Base-by-base conservation (phyloP, 2,888 invertebrate genomes). In the Aphidoletes aphidimyza region DNA sequence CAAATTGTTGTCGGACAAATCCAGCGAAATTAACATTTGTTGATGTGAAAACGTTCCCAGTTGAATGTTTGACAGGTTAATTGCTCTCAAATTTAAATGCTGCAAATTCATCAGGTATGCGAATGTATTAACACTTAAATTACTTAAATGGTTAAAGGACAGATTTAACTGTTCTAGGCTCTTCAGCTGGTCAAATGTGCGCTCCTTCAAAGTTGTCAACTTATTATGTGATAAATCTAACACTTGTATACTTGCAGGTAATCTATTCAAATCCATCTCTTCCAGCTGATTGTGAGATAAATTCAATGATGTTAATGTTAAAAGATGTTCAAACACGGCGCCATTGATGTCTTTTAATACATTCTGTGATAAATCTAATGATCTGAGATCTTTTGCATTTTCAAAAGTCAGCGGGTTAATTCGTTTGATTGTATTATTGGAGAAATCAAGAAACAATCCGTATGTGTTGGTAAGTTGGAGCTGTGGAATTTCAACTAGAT, bases 1-100 rank as follows among this genome's bases (percentile, higher is more conserved):
- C n/a, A 83, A 34, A 34, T 22, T 5, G 30, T 83, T 83, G 1
- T 83, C 42, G 9, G 83, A 83, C 8, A 83, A 45, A 45, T 83
- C 45, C 30, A 83, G n/a, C 26, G 83, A 26, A 30, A 83, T 19
- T 26, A n/a, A n/a, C n/a, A n/a, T n/a, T n/a, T 30, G 30, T 81
- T 81, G 81, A 36, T 81, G 6, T 3, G 36, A 81, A 81, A 81
- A 81, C 26, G 81, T 81, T 17, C 81, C 81, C 6, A 36, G 36
- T 30, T 14, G 30, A 19, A 81, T 81, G 30, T 36, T 26, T 11
- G 81, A 81, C 11, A 81, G 14, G 36, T 19, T 30, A 9, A 6
- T 81, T 5, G 6, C 5, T 30, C 3, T 26, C 30, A 81, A 30
- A 36, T 81, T 17, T 19, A 81, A 81, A 30, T 81, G 36, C 5